Base-by-base conservation (phyloP, 2,113 vertebrate species). In the Callaeas wilsoni region DNA sequence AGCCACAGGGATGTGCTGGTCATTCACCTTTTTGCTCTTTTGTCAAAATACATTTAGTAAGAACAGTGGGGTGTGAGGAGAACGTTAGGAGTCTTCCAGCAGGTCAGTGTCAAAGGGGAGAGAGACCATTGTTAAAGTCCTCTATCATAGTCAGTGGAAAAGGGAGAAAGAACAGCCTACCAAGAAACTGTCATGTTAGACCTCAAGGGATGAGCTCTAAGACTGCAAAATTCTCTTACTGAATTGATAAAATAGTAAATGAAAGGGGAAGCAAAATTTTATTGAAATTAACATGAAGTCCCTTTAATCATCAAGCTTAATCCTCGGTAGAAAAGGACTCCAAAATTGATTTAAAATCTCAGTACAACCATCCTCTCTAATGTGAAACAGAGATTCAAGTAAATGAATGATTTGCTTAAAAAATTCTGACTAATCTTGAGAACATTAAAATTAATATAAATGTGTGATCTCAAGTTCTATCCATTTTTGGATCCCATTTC, bases 381-480 rank as follows among this genome's bases (percentile, higher is more conserved):
- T 97, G 92, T 96, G 96, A 97, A 96, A 95, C 75, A 95, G 95
- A 87, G 91, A 96, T 97, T 85, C 93, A 94, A 98, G 93, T 91
- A 97, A 97, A 97, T 97, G 97, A 97, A 93, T 80, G 71, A 96
- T 97, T 98, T 97, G 84, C 96, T 97, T 97, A 69, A 97, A 97
- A 97, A 97, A 97, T 96, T 98, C 97, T 97, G 91, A 97, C 94
- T 97, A 87, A 98, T 97, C 96, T 97, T 89, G 84, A 95, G 97
- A 97, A 79, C 91, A 97, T 97, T 98, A 97, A 97, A 97, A 97
- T 97, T 95, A 97, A 97, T 97, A 96, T 87, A 78, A 97, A 97
- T 89, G 90, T 97, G 91, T 94, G 90, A 97, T 97, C 92, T 96
- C 93, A 95, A 97, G 94, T 96, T 97, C 92, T 96, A 92, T 76